Base-by-base conservation (phyloP, 2,113 vertebrate species). In the Sporophila hypoxantha region DNA sequence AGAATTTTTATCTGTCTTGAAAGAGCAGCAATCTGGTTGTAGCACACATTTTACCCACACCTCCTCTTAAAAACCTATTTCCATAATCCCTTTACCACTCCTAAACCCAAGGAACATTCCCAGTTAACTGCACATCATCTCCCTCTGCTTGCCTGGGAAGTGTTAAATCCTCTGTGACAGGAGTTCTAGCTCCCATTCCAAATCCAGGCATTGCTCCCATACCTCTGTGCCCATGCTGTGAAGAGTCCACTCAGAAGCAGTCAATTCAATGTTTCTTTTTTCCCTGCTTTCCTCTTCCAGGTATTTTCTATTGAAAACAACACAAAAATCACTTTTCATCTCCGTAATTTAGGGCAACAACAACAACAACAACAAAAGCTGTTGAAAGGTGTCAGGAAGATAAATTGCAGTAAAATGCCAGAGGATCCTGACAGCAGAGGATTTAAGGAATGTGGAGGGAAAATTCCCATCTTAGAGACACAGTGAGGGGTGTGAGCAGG, bases 251-350 rank as follows among this genome's bases (percentile, higher is more conserved):
- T 98, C 98, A 1, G 95, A 87, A 64, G 88, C n/a, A 59, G 96
- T 95, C n/a, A 99, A 91, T n/a, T 98, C 97, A 95, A 94, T 87
- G 19, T 97, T 97, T 94, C 98, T 98, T 95, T 98, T 99, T 49
- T 83, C 94, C 92, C 91, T 97, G 91, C 98, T 98, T 95, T 99
- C 98, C 74, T 99, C 98, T 92, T 97, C 97, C 73, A 99, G 93
- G 93, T 99, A 99, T 74, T 96, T 92, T 84, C 98, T 99, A 79
- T 59, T 88, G 77, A 83, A 91, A 88, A 92, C 90, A 95, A 66
- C 67, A 73, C 11, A 59, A 76, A 87, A 87, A 74, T 66, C 67
- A 12, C 29, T 57, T 57, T 44, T 64, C 7, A 42, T 4, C 22
- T 61, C 34, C 3, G 2, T 29, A 3, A 46, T 66, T 60, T 29